phyloP scores from a whole-genome alignment of 2,888 invertebrate genomes.

The Epiblema foenella region DNA sequence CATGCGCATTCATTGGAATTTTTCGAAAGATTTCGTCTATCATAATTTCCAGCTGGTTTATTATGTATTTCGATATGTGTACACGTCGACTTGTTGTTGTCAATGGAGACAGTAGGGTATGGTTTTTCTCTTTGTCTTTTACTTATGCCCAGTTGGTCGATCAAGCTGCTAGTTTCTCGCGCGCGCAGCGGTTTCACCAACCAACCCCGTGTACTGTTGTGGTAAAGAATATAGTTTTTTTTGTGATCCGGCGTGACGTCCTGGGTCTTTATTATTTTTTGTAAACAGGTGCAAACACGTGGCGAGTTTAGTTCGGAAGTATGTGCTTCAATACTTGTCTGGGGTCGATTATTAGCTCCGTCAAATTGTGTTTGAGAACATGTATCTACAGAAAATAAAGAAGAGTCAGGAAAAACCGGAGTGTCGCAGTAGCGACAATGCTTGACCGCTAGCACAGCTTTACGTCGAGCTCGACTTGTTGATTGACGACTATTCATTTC shows the following conservation, averaged over 20 bases:
- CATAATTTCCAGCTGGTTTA: neutral
- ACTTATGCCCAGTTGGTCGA: neutral
- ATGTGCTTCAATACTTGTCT: neutral
- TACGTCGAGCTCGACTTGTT: neutral
- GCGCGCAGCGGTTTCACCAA: slow-evolving; percentile 1
- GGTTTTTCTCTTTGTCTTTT: neutral
- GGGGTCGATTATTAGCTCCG: neutral
- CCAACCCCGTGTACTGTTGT: slow-evolving; percentile 1
- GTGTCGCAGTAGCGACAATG: neutral
- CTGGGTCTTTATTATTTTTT: neutral
- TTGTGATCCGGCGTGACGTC: neutral
- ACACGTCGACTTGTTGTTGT: neutral
- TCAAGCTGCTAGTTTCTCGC: neutral
- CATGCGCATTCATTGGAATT: neutral
- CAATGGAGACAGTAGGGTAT: neutral
- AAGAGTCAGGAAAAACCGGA: neutral
- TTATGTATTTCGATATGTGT: neutral
- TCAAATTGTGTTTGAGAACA: neutral
- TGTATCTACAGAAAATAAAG: neutral
- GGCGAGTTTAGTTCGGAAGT: neutral
- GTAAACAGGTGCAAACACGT: neutral
- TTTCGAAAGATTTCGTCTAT: neutral
- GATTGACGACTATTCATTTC: neutral
- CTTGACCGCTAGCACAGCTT: neutral
- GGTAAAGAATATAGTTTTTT: slow-evolving; percentile 19